Evolutionary conservation across 1,140 invertebrate species (phyloP).

Genomic region (Tribolium madens): DNA sequence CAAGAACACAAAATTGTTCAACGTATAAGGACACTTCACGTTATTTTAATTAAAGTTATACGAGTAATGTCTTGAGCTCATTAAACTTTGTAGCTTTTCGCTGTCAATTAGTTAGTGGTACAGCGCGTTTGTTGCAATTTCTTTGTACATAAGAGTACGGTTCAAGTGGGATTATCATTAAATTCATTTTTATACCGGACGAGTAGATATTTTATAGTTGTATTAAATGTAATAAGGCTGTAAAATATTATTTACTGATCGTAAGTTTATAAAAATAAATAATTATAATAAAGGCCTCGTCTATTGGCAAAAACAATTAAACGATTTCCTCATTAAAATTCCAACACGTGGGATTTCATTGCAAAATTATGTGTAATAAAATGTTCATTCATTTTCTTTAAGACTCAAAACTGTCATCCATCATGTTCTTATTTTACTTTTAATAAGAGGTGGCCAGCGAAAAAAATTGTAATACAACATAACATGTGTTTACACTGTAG

Average conservation of each 20-base stretch:
- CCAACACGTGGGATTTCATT: neutral
- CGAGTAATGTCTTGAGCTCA: neutral
- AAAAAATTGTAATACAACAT: neutral
- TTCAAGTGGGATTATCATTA: neutral
- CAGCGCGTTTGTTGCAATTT: neutral
- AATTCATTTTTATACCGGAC: neutral
- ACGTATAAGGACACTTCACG: neutral
- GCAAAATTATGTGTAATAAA: neutral
- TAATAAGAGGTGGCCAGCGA: neutral
- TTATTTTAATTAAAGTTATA: constrained; percentile 10
- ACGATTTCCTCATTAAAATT: neutral
- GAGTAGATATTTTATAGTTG: neutral
- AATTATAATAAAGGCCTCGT: neutral
- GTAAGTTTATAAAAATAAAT: neutral
- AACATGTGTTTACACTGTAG: no score
- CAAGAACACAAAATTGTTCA: neutral
- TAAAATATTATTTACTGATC: neutral
- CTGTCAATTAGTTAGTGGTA: neutral
- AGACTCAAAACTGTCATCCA: neutral
- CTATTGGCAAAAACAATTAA: neutral
- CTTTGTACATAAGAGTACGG: neutral
- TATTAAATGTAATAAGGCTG: neutral
- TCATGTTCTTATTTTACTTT: neutral
- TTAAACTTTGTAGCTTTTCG: neutral
- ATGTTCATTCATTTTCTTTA: neutral